phyloP scores from a whole-genome alignment of 2,797 vertebrate species.

The Choloepus didactylus region DNA sequence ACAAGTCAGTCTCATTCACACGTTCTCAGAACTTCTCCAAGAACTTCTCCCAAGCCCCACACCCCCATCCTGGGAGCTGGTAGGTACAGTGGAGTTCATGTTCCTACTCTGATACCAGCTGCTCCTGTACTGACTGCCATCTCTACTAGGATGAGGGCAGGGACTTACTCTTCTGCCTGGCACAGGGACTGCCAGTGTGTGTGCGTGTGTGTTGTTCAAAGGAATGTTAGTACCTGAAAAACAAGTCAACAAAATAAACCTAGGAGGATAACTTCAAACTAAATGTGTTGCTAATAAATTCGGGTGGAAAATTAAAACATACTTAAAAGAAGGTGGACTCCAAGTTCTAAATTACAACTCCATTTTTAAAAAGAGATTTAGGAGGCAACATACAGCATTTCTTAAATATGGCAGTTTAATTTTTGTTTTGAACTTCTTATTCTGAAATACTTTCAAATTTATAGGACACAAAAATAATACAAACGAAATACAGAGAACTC shows the following conservation, averaged over 20 bases:
- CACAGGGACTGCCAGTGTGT: not conserved
- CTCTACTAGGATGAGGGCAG: not conserved
- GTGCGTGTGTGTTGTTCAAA: not conserved
- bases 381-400: constrained; percentile 22
- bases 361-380: not conserved
- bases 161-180: not conserved
- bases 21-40: not conserved
- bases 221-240: not conserved
- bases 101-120: not conserved
- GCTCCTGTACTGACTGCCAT: not conserved
- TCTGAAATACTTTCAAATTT: no score
- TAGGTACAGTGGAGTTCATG: fast-evolving
- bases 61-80: no score
- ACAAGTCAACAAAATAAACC: not conserved
- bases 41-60: not conserved
- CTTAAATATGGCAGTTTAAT: not conserved
- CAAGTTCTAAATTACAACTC: not conserved
- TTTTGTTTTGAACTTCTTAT: no score
- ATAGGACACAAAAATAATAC: no score
- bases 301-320: not conserved
- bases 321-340: not conserved
- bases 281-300: not conserved
- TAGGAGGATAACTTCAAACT: not conserved
- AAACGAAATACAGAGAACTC: no score
- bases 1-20: not conserved